A percentile compares a stretch with the other conserved stretches of the same genome.
These are phyloP conservation scores for Myocastor coypus DNA, from an alignment of 2,113 vertebrate species.

Conservation along the genomic window DNA sequence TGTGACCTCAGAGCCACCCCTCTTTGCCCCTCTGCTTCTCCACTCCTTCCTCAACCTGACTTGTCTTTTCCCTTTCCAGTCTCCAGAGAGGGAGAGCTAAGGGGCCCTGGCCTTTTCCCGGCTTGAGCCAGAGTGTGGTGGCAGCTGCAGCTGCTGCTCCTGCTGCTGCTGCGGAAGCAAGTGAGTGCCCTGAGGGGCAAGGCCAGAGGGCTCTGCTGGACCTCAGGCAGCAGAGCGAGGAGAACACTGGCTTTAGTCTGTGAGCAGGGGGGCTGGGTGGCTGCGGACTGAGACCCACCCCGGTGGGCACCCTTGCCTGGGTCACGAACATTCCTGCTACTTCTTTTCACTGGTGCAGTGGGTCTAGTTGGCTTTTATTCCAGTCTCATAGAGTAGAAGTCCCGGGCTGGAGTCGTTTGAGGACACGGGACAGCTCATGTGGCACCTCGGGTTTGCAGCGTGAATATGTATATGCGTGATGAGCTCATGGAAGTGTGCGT, in stretches of 20 bases:
- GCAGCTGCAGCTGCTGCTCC: too few relatives aligned
- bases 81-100: not conserved
- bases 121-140: not conserved
- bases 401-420: not conserved
- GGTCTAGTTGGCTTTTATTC: not conserved
- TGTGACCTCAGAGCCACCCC: too few relatives aligned
- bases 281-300: too few relatives aligned
- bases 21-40: not conserved
- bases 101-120: not conserved
- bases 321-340: fast-evolving
- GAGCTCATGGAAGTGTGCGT: not conserved
- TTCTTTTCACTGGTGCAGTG: not conserved
- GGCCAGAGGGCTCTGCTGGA: not conserved
- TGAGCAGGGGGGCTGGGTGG: not conserved
- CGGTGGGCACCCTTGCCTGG: not conserved
- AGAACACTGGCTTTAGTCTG: too few relatives aligned
- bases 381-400: not conserved
- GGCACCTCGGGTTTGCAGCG: not conserved
- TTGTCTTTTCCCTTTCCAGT: not conserved
- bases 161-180: not conserved
- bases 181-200: not conserved
- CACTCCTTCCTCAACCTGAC: not conserved
- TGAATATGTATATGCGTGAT: not conserved
- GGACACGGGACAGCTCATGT: too few relatives aligned
- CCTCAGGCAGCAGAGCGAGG: not conserved